Evolutionary conservation across 1,140 invertebrate genomes (phyloP).

Genomic region (Drosophila pseudoananassae): DNA sequence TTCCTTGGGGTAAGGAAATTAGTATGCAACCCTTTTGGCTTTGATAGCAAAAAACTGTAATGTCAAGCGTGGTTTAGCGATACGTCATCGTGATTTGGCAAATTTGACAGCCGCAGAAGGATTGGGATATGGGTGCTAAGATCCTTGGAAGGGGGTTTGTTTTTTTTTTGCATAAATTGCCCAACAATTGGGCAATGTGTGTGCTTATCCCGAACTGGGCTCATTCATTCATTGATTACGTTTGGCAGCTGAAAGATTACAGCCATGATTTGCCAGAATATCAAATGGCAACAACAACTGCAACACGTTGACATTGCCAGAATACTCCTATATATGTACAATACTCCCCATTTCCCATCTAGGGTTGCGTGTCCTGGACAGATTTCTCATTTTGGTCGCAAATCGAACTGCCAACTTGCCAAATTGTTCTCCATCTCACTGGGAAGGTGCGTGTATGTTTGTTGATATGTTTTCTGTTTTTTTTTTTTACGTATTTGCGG

Average conservation of each 20-base stretch:
- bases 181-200: conserved; percentile 59
- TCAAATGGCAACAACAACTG: conserved; percentile 37
- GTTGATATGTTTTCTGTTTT: neutral
- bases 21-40: conserved; percentile 64
- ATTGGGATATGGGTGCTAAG: conserved; percentile 6
- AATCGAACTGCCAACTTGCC: conserved; percentile 80
- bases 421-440: conserved; percentile 63
- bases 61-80: conserved; percentile 75
- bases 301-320: conserved; percentile 60
- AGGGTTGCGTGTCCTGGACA: conserved; percentile 64
- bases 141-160: neutral
- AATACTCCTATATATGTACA: neutral
- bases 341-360: conserved; percentile 3
- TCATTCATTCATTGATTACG: conserved; percentile 35
- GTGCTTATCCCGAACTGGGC: conserved; percentile 31
- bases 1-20: conserved; percentile 28
- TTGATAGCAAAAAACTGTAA: conserved; percentile 50
- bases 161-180: conserved; percentile 71
- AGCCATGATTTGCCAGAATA: conserved; percentile 64
- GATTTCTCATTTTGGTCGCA: conserved; percentile 73
- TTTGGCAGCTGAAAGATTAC: conserved; percentile 72
- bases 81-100: conserved; percentile 80
- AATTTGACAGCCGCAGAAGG: conserved; percentile 71
- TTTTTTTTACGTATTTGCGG: neutral
- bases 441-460: conserved; percentile 59